These are phyloP conservation scores for Protula sp. DNA, from an alignment of 2,888 invertebrate species.

Conservation along the genomic window DNA sequence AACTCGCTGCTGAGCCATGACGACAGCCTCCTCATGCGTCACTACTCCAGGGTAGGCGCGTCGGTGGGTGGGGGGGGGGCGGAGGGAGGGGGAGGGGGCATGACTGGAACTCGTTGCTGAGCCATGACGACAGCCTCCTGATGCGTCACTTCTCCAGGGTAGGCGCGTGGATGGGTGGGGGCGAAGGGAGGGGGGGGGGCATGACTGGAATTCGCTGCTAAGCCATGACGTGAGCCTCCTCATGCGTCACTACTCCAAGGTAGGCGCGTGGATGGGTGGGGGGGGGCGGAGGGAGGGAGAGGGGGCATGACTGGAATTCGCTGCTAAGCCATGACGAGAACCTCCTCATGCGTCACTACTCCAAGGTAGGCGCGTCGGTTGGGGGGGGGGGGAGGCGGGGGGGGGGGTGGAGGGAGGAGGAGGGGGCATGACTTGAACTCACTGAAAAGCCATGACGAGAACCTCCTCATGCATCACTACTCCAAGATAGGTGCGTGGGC, in stretches of 20 bases:
- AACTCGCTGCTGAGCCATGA: conserved; percentile 52
- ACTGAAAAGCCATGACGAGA: conserved; percentile 45
- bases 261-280: too few species aligned
- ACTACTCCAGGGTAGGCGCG: conserved; percentile 35
- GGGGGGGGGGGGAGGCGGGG: too few species aligned
- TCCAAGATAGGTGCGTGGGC: too few species aligned
- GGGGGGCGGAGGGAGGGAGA: too few species aligned
- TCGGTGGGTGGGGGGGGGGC: too few species aligned
- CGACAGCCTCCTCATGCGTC: conserved; percentile 29
- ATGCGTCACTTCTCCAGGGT: conserved; percentile 33
- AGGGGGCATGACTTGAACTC: conserved; percentile 55
- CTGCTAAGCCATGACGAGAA: conserved; percentile 45
- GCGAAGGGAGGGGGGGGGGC: too few species aligned
- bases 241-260: conserved; percentile 33
- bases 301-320: conserved; percentile 55
- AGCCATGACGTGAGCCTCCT: conserved; percentile 40
- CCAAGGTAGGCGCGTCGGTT: too few species aligned
- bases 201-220: conserved; percentile 55
- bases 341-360: conserved; percentile 33
- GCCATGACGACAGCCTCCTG: conserved; percentile 38
- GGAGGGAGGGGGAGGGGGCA: too few species aligned
- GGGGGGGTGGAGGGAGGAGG: too few species aligned
- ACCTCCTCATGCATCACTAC: conserved; percentile 31
- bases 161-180: too few species aligned
- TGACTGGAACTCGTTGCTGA: conserved; percentile 54